Base-by-base conservation (phyloP, 2,797 vertebrate species). In the Ceryle rudis region DNA sequence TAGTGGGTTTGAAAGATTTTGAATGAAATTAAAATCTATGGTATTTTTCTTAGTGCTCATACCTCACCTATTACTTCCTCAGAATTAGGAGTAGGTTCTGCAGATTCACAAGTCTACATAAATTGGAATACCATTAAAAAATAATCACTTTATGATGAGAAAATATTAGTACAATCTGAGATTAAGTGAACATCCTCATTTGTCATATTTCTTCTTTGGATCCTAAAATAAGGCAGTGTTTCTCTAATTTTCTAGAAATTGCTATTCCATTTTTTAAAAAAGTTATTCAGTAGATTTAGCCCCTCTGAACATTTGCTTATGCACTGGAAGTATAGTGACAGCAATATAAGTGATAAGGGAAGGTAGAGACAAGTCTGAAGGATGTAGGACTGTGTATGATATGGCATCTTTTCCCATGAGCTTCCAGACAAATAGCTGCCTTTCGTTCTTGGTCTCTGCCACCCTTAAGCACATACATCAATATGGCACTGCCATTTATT, bases 401-500 rank as follows among this genome's bases (percentile, higher is more conserved):
- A 90, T 90, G 96, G 93, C 94, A 86, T 96, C 95, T 98, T 97
- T 96, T 97, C 96, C 97, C 96, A 84, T 80, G 91, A 95, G 95
- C 92, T 96, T 89, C 80, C 93, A 98, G 97, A 98, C 96, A 98
- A 98, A 98, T 98, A 97, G 97, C 95, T 97, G 96, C 96, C 95
- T 98, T 98, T 98, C 98, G 86, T 98, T 98, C 97, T 97, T 84
- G 89, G 95, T 97, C 90, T 97, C 95, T 97, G 95, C 91, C 97
- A 97, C 90, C 96, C 96, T 86, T 95, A 92, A 85, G 96, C 96
- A 97, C 95, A 96, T 98, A 97, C 84, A 98, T 98, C 98, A 98
- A 89, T 51, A 89, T 98, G 98, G 95, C 98, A 98, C 93, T 95
- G 93, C 98, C 97, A 96, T 98, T 98, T 98, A 96, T 98, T 98